Conservation (phyloP, 2,113 vertebrate species). For the Glareola pratincola region DNA sequence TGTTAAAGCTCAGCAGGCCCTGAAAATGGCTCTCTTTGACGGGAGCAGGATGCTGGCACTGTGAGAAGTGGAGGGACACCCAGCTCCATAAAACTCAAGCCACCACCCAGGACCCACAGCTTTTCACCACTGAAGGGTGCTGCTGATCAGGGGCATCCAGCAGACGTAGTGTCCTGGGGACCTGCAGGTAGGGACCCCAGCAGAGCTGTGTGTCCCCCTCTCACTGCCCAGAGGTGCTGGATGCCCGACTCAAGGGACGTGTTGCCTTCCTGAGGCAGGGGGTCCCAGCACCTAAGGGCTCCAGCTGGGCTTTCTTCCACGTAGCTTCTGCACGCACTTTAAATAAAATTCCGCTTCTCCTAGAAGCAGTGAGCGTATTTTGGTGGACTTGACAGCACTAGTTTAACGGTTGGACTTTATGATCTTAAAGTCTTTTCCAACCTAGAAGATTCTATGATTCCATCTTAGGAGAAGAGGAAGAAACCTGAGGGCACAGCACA, state of each 20-base stretch:
- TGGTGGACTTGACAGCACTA: neutral
- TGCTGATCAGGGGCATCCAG: neutral
- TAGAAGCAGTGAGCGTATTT: neutral
- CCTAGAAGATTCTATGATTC: neutral
- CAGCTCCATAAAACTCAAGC: neutral
- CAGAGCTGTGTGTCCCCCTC: neutral
- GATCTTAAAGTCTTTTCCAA: neutral
- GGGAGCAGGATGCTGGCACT: neutral
- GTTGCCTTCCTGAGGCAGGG: neutral
- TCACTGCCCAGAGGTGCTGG: neutral
- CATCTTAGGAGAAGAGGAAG: neutral
- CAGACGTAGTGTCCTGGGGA: neutral
- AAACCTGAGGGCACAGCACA: neutral
- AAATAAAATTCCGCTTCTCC: neutral
- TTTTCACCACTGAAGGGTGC: neutral
- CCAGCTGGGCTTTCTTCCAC: neutral
- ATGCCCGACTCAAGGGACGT: fast-evolving
- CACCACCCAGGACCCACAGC: neutral
- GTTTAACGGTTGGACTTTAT: neutral
- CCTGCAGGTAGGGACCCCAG: neutral
- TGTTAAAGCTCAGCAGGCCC: constrained; percentile 17
- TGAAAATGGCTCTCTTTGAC: neutral
- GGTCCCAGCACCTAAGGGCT: neutral
- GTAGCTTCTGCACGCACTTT: neutral
- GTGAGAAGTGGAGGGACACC: neutral